A percentile compares a stretch with the other conserved stretches of the same genome.
Conservation (phyloP, 2,113 vertebrate genomes). For the Papio anubis region DNA sequence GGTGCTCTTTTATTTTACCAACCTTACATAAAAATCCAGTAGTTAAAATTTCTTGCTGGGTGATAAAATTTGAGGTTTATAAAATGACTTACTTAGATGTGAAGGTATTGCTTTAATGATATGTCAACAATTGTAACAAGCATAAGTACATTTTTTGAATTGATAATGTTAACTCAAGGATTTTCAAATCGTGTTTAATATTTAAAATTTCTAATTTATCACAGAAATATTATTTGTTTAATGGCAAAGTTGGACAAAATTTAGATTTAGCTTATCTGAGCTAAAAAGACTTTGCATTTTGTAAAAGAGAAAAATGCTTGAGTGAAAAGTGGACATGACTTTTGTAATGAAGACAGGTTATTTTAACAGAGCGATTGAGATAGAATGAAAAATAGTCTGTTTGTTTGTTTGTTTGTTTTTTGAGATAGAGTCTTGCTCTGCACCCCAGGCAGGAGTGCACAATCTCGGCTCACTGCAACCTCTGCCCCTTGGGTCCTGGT, state of each 20-base stretch:
- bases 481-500: too few relatives aligned
- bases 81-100: neutral
- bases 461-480: too few relatives aligned
- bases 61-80: neutral
- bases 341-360: neutral
- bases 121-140: neutral
- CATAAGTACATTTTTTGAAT: neutral
- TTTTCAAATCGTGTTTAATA: slow-evolving; percentile 28
- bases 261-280: neutral
- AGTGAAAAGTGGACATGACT: neutral
- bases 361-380: neutral
- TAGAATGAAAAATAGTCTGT: neutral
- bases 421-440: too few relatives aligned
- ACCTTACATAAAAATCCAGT: neutral
- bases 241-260: neutral
- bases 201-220: neutral
- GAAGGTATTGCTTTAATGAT: neutral
- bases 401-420: too few relatives aligned
- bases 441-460: too few relatives aligned
- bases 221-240: neutral
- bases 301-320: neutral
- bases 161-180: neutral
- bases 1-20: neutral
- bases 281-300: neutral
- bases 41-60: neutral